Base-by-base conservation (phyloP, 2,113 vertebrate genomes). In the Psettodes erumei region DNA sequence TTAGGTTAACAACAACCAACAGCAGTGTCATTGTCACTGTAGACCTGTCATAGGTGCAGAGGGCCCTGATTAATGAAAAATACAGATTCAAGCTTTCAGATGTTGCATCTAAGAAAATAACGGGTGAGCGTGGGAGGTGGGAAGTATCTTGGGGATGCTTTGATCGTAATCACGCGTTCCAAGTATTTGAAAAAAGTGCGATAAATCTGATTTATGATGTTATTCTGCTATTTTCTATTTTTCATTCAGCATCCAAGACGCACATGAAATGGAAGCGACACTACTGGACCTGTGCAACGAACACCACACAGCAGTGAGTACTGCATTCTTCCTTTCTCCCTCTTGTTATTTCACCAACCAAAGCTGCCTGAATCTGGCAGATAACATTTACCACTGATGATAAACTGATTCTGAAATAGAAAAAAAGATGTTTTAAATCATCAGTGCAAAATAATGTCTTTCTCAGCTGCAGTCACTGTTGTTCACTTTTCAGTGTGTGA, bases 1-100 rank as follows among this genome's bases (percentile, higher is more conserved):
- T 21, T 59, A 33, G 58, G 38, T 50, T 67, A 77, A 70, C 60
- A 79, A 48, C 62, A 58, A 27, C 25, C 45, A 58, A 45, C 21
- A 59, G 30, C 30, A 43, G 35, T 54, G 59, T 33, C 50, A 56
- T 47, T 33, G 25, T 37, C 35, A 19, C 23, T 61, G 27, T 33
- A 19, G 53, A 75, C 10, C 32, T 27, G 0, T n/a, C n/a, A n/a
- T n/a, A 43, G 59, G 54, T 32, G 66, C 50, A 60, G 43, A 38
- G 18, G 21, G 19, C n/a, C 21, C 32, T 53, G 42, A 56, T 25
- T 43, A 50, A 32, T n/a, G 33, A 58, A 33, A 50, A 32, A 28
- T 53, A 15, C 74, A 69, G 23, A 72, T 72, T 47, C 68, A 12
- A 51, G 12, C 37, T 53, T 58, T 51, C 40, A 54, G 27, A 21